Base-by-base conservation (phyloP, 2,888 invertebrate species). In the Eugnorisma glareosa region DNA sequence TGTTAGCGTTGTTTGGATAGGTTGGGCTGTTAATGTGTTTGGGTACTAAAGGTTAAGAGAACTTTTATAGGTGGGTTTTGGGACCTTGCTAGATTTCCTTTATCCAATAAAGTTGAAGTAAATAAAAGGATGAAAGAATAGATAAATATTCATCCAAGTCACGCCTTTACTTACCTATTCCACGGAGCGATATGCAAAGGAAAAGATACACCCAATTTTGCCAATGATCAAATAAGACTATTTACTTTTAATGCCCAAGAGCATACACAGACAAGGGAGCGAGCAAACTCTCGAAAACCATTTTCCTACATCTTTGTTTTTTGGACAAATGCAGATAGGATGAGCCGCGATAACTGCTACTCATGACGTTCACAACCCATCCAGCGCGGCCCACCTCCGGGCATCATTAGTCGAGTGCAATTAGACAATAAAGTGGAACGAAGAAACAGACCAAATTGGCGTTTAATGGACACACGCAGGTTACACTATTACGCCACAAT, bases 1-100 rank as follows among this genome's bases (percentile, higher is more conserved):
- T 28, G 61, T 75, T 72, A 11, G 54, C 40, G 18, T 40, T 66
- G 67, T 68, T 74, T 57, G n/a, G 35, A 48, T 48, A 57, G 28
- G 40, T 64, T 64, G n/a, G 35, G n/a, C 7, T 51, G 15, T 28
- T 57, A 70, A 48, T 66, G 66, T 71, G 43, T 78, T 54, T 24
- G 13, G 45, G n/a, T 31, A 54, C 15, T 45, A 21, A 64, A 79
- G 43, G 35, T 40, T 73, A 61, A 13, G 21, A 11, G 31, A 35
- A 35, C 54, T 64, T 76, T 28, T 45, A 31, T 48, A 31, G 28
- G 31, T 61, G 31, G 31, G 10, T 35, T 11, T 59, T 11, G 35
- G 31, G 31, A 51, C 11, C 24, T 21, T n/a, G 15, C 48, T n/a
- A 15, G 28, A n/a, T 24, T 35, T 35, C 1, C 10, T 61, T 61